Evolutionary conservation across 2,888 invertebrate species (phyloP), one percentile per base, ranked within the genome.

Genomic region (Agrotis clavis): DNA sequence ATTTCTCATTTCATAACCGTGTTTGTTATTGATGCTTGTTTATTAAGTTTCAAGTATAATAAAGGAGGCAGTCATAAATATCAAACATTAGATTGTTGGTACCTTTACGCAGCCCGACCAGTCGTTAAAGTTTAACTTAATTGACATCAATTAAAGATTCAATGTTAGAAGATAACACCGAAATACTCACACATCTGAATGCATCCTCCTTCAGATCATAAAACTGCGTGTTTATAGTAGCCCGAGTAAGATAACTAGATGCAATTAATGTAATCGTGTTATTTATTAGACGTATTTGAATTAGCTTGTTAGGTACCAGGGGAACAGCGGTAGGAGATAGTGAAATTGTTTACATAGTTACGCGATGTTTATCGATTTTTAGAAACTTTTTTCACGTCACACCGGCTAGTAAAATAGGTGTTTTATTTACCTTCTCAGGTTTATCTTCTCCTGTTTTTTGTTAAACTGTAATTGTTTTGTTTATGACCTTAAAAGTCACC

Each of bases 211-310:
- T 63, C 70, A 74, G 82, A 79, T 88, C 88, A 87, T 91, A 91
- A 90, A 91, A 79, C 67, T 60, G 77, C 61, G 77, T 82, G 87
- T 88, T 89, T 90, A 89, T 90, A 83, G 89, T 88, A 88, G 88
- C 90, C 77, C 84, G 84, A 86, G 85, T 88, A 54, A 83, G 91
- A 92, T 91, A 89, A 90, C 89, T 87, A 84, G 84, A 83, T 81
- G 88, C 89, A 92, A 92, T 94, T 90, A 92, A 90, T 90, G 90
- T 92, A 92, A 91, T 92, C 90, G 89, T 90, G 87, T 90, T 90
- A 92, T 91, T 90, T 90, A 91, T 90, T 88, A 84, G 80, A 86
- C 71, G 71, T 79, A 72, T 82, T 83, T 84, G 74, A 82, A 85
- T 84, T 83, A 86, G 72, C 74, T 83, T 77, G 77, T 84, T 82